phyloP scores from a whole-genome alignment of 2,113 vertebrate genomes.

The Caranx ignobilis region DNA sequence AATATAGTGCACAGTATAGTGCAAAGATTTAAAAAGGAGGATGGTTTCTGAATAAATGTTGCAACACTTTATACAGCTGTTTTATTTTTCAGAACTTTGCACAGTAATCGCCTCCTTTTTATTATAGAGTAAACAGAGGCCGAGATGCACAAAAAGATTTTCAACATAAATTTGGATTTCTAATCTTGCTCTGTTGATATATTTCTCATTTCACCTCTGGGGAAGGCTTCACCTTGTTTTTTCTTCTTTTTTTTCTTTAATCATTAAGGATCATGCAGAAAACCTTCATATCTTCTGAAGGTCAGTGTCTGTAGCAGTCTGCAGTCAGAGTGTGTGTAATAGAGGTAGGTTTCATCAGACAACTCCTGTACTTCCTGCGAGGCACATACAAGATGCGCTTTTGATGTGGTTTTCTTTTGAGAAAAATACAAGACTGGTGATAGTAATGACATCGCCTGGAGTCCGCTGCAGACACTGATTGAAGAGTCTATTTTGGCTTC shows the following conservation, averaged over 20 bases:
- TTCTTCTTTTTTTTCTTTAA: slow-evolving; percentile 62
- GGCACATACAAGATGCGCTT: slow-evolving; percentile 70
- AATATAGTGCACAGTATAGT: background rate
- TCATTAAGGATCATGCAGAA: slow-evolving; percentile 39
- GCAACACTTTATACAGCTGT: background rate
- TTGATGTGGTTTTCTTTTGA: slow-evolving; percentile 75
- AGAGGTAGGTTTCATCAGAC: slow-evolving; percentile 73
- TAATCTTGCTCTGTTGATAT: background rate
- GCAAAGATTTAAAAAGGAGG: background rate
- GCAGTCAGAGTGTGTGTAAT: slow-evolving; percentile 48
- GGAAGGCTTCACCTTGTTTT: slow-evolving; percentile 36
- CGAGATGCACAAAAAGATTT: background rate
- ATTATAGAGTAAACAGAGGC: background rate
- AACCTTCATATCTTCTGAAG: slow-evolving; percentile 51
- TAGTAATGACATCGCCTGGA: slow-evolving; percentile 72
- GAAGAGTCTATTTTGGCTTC: slow-evolving; percentile 74
- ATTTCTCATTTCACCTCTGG: background rate
- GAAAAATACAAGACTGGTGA: slow-evolving; percentile 70
- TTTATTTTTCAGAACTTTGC: background rate
- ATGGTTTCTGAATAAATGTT: background rate
- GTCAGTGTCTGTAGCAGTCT: slow-evolving; percentile 60
- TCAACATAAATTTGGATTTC: slow-evolving; percentile 8
- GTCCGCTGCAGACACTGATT: slow-evolving; percentile 66
- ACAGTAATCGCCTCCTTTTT: background rate
- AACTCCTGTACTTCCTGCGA: slow-evolving; percentile 54